A percentile compares a stretch with the other conserved stretches of the same genome.
Evolutionary conservation across 1,140 invertebrate genomes (phyloP).

Genomic region (Drosophila setifemur): DNA sequence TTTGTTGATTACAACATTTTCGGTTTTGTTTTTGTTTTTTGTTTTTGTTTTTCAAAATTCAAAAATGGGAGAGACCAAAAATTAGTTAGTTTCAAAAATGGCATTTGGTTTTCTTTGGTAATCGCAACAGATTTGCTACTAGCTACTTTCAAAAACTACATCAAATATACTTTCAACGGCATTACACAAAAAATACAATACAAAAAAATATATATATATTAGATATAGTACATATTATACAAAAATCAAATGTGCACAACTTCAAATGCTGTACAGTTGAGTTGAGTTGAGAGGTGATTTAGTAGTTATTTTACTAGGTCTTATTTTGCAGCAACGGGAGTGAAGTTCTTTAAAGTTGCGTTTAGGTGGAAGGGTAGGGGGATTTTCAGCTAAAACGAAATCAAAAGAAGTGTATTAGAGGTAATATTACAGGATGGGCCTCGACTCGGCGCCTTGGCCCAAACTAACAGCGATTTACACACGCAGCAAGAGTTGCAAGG

Average conservation of each 20-base stretch:
- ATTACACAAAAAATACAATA: conserved; percentile 1
- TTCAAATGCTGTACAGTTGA: conserved; percentile 20
- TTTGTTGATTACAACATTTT: conserved; percentile 27
- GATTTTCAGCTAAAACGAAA: conserved; percentile 62
- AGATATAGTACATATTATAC: too few relatives aligned
- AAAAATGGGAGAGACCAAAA: conserved; percentile 77
- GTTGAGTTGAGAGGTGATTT: neutral
- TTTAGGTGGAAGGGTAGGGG: conserved; percentile 21
- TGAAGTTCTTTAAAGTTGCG: conserved; percentile 38
- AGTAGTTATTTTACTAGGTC: conserved; percentile 26
- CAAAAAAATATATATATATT: neutral
- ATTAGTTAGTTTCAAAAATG: conserved; percentile 70
- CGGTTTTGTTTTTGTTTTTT: too few relatives aligned
- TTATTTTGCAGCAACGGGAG: conserved; percentile 50
- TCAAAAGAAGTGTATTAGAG: conserved; percentile 48
- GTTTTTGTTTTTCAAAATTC: conserved; percentile 64
- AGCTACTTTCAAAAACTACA: conserved; percentile 32
- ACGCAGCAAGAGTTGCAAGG: conserved; percentile 16
- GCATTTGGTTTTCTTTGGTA: neutral
- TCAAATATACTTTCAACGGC: conserved; percentile 1
- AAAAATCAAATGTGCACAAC: conserved; percentile 56
- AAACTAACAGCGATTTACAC: conserved; percentile 43
- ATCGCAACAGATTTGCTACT: conserved; percentile 14
- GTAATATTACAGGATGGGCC: conserved; percentile 7
- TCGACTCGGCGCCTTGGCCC: too few relatives aligned